phyloP scores from a whole-genome alignment of 1,140 invertebrate species.

The Zophobas atratus region DNA sequence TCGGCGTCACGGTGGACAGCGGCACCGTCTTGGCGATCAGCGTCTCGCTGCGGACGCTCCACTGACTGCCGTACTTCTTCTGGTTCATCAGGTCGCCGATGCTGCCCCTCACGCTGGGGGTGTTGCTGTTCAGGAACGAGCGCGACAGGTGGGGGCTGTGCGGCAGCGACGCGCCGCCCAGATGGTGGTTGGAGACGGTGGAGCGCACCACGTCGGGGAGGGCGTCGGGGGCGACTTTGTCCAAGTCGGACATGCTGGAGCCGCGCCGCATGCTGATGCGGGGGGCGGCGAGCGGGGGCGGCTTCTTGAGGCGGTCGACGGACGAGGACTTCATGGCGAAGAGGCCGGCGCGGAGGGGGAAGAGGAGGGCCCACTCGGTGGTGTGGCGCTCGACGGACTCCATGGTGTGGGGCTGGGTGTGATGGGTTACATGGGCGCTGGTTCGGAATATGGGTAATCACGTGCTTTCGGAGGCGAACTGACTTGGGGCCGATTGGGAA shows the following conservation, averaged over 20 bases:
- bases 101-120: constrained; percentile 73
- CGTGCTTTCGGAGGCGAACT: background rate
- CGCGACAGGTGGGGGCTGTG: constrained; percentile 72
- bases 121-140: constrained; percentile 68
- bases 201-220: constrained; percentile 71
- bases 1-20: constrained; percentile 78
- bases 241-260: constrained; percentile 81
- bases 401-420: background rate
- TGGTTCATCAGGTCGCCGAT: constrained; percentile 86
- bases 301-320: constrained; percentile 63
- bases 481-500: background rate
- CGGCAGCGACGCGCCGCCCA: constrained; percentile 68
- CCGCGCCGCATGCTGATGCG: constrained; percentile 75
- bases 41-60: constrained; percentile 77
- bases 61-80: constrained; percentile 79
- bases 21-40: constrained; percentile 80
- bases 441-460: too few species aligned
- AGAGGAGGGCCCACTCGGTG: constrained; percentile 74
- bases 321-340: constrained; percentile 73
- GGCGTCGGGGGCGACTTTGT: constrained; percentile 70
- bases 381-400: constrained; percentile 58
- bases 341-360: constrained; percentile 74
- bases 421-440: too few species aligned
- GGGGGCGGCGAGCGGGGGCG: constrained; percentile 59
- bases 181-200: constrained; percentile 67